These are phyloP conservation scores for Jaculus jaculus DNA, from an alignment of 2,113 vertebrate genomes.

Conservation along the genomic window DNA sequence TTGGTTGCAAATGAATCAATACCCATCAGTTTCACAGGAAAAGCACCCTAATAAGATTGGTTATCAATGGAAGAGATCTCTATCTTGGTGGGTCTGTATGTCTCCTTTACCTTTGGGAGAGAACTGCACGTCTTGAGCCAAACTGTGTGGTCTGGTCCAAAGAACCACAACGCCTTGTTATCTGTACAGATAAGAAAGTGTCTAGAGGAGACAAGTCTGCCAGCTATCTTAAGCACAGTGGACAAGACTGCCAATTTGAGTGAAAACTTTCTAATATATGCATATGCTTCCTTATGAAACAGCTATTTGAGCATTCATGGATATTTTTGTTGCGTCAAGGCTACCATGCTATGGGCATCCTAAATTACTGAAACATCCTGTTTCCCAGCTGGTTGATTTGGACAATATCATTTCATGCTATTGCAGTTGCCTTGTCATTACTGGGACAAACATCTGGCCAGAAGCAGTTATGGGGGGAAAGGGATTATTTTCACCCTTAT, in stretches of 20 bases:
- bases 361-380: not conserved
- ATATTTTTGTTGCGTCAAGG: not conserved
- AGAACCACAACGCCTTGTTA: not conserved
- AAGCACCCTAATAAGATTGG: conserved; percentile 47
- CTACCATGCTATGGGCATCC: not conserved
- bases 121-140: not conserved
- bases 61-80: conserved; percentile 50
- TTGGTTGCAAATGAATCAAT: conserved; percentile 60
- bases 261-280: conserved; percentile 10
- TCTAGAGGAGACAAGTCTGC: not conserved
- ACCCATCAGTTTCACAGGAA: conserved; percentile 48
- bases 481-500: no score
- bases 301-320: conserved; percentile 9
- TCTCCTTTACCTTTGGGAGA: conserved; percentile 36
- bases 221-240: not conserved
- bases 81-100: conserved; percentile 42
- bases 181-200: not conserved
- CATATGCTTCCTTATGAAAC: not conserved
- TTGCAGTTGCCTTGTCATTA: no score
- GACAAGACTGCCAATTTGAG: not conserved
- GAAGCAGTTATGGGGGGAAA: no score
- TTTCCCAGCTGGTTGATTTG: not conserved
- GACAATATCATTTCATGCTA: not conserved
- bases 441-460: no score
- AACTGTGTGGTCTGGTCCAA: not conserved